Base-by-base conservation (phyloP, 2,113 vertebrate genomes). In the Telmatochromis brichardi region DNA sequence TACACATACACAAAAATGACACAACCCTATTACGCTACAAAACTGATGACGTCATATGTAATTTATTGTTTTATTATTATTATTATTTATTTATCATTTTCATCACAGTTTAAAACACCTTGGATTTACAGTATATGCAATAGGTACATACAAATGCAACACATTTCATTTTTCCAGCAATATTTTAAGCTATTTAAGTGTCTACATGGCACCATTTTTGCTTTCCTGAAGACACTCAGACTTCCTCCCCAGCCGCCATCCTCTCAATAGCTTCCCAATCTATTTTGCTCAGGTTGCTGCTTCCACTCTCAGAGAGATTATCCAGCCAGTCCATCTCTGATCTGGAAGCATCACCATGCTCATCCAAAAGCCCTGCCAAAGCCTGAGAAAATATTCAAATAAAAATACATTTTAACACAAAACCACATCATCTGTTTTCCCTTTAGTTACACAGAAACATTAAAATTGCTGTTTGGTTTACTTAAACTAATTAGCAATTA, bases 191-290 rank as follows among this genome's bases (percentile, higher is more conserved):
- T 26, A 53, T 6, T 60, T 26, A 50, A 71, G 8, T 17, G 7
- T 83, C 50, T 33, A 26, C 5, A 9, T 57, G 8, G n/a, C 68
- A 26, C 26, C 37, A 2, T 63, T 57, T 84, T 28, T 35, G 26
- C 14, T 8, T 57, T 45, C 23, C 6, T 88, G 6, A 8, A 58
- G 8, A 31, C 45, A 78, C 73, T 92, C 9, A 84, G 7, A 90
- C 90, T 31, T 97, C 96, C 58, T 97, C 95, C 7, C 90, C 90
- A 57, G 97, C 97, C 42, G 97, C 96, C 95, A 99, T 95, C 50
- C 96, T 97, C 37, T 99, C 98, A 3, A 99, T 78, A 6, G 97
- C 97, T 2, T 89, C 96, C 98, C 98, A 99, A 94, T 99, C 98
- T 11, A 99, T 96, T 86, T 96, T 97, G 95, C 98, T 98, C 78